Evolutionary conservation across 1,140 invertebrate species (phyloP).

Genomic region (Copidosoma floridanum): DNA sequence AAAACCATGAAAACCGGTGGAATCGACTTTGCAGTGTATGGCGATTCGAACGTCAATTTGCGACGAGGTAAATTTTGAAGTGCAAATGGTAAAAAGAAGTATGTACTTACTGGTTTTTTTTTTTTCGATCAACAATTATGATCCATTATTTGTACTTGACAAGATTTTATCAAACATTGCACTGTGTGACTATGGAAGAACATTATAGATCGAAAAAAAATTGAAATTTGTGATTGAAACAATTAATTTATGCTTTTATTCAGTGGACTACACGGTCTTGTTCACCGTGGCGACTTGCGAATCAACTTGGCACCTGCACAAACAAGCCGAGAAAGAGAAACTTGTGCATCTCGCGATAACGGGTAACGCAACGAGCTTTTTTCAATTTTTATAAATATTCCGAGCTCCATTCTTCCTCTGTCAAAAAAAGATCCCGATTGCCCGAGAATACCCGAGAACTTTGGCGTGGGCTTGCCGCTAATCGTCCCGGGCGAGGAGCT

Average conservation of each 20-base stretch:
- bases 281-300: slow-evolving; percentile 69
- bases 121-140: too few relatives aligned
- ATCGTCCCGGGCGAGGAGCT: slow-evolving; percentile 66
- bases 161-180: too few relatives aligned
- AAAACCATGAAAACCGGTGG: slow-evolving; percentile 64
- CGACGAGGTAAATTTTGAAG: slow-evolving; percentile 71
- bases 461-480: slow-evolving; percentile 70
- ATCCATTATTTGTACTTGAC: too few relatives aligned
- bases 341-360: slow-evolving; percentile 68
- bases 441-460: slow-evolving; percentile 64
- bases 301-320: slow-evolving; percentile 68
- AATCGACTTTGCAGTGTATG: slow-evolving; percentile 64
- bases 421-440: slow-evolving; percentile 63
- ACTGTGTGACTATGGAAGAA: too few relatives aligned
- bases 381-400: neutral
- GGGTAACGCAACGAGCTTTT: slow-evolving; percentile 45
- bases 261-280: slow-evolving; percentile 68
- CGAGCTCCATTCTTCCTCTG: too few relatives aligned
- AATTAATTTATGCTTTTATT: too few relatives aligned
- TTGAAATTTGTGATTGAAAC: too few relatives aligned
- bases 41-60: slow-evolving; percentile 63
- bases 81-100: too few relatives aligned
- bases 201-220: too few relatives aligned
- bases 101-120: too few relatives aligned
- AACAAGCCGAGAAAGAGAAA: slow-evolving; percentile 60